These are phyloP conservation scores for Chrysaora quinquecirrha DNA, from an alignment of 30 jellyfish, hydroid and myxozoan species.

Conservation along the genomic window DNA sequence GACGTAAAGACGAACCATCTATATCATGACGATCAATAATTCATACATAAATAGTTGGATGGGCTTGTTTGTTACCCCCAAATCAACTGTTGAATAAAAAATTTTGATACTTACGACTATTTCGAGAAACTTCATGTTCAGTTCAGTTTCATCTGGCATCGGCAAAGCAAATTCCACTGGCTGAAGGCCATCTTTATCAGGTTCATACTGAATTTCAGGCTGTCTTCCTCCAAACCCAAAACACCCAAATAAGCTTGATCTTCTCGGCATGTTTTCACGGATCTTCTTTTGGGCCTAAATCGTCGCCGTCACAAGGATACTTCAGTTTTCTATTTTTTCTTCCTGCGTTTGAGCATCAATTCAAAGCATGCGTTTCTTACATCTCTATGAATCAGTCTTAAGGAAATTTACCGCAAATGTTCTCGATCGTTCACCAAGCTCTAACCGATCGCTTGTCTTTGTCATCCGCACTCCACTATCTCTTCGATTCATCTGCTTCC, in stretches of 20 bases:
- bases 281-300: background rate
- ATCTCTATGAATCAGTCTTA: background rate
- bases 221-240: conserved; percentile 85
- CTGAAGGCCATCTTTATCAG: conserved; percentile 86
- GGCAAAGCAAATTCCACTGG: conserved; percentile 82
- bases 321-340: too few species aligned
- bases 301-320: too few species aligned
- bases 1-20: too few species aligned
- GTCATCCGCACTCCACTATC: too few species aligned
- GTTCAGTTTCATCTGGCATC: conserved; percentile 92
- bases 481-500: background rate
- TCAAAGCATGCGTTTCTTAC: background rate
- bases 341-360: too few species aligned
- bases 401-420: background rate
- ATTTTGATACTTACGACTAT: conserved; percentile 94
- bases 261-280: conserved; percentile 63
- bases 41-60: too few species aligned
- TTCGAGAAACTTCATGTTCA: conserved; percentile 83
- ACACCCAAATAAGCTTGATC: conserved; percentile 82
- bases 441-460: background rate
- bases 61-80: too few species aligned
- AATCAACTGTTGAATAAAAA: too few species aligned
- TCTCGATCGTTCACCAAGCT: background rate
- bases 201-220: conserved; percentile 84
- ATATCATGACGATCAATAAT: too few species aligned